These are phyloP conservation scores for Seira sanloemensis DNA, from an alignment of 2,888 invertebrate species.

Conservation along the genomic window DNA sequence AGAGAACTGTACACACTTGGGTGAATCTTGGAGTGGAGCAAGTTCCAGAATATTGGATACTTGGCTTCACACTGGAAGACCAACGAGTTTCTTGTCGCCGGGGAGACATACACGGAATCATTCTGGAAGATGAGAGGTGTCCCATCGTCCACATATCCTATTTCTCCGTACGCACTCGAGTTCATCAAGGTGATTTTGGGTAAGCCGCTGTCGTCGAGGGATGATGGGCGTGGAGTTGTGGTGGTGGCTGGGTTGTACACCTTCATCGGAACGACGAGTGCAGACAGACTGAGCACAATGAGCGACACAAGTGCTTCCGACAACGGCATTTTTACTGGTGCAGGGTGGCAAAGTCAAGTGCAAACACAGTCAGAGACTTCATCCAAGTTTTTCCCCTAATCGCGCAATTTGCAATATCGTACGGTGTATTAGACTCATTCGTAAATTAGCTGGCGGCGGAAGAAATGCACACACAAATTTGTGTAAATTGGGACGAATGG, in stretches of 20 bases:
- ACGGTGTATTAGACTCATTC: too few relatives aligned
- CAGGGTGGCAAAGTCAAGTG: too few relatives aligned
- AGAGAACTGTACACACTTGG: slow-evolving; percentile 30
- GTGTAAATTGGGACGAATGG: not conserved
- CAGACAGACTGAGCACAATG: too few relatives aligned
- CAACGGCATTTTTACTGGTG: not conserved
- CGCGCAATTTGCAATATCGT: too few relatives aligned
- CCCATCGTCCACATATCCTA: not conserved
- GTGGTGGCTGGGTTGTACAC: not conserved
- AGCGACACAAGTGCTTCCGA: not conserved
- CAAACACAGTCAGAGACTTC: not conserved
- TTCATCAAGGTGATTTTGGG: slow-evolving; percentile 33
- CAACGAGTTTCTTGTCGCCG: slow-evolving; percentile 50
- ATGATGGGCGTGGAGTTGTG: not conserved
- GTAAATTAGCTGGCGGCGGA: too few relatives aligned
- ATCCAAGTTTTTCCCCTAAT: too few relatives aligned
- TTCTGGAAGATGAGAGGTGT: slow-evolving; percentile 25
- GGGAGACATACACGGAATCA: slow-evolving; percentile 59
- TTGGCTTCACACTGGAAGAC: slow-evolving; percentile 66
- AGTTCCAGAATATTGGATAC: slow-evolving; percentile 71
- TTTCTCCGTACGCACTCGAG: not conserved
- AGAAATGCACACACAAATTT: too few relatives aligned
- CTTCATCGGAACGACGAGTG: not conserved
- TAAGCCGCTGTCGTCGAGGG: not conserved
- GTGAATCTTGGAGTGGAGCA: slow-evolving; percentile 57